Evolutionary conservation across 2,797 vertebrate species (phyloP).

Genomic region (Poeciliopsis gracilis): DNA sequence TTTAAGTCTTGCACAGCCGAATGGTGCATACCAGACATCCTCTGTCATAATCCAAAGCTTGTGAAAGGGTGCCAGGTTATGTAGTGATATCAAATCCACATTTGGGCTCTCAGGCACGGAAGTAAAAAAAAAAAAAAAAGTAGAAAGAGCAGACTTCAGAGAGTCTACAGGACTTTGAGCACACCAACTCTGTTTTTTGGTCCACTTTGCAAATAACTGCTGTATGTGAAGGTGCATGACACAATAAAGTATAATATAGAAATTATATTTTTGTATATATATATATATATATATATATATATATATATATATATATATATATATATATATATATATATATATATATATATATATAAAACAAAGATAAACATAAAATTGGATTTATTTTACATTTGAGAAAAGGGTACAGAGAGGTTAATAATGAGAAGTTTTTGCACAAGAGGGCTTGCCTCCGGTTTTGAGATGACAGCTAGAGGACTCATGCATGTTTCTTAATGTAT

Average conservation of each 20-base stretch:
- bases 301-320: no score
- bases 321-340: neutral
- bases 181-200: neutral
- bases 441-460: neutral
- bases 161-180: neutral
- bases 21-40: slow-evolving; percentile 68
- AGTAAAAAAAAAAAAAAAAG: slow-evolving; percentile 29
- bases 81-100: slow-evolving; percentile 53
- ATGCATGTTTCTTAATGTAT: neutral
- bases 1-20: slow-evolving; percentile 44
- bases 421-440: neutral
- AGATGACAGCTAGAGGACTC: neutral
- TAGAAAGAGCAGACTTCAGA: neutral
- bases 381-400: neutral
- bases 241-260: neutral
- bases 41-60: slow-evolving; percentile 61
- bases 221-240: neutral
- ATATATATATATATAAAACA: no score
- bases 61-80: slow-evolving; percentile 56
- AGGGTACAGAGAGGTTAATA: neutral
- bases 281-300: neutral
- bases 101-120: slow-evolving; percentile 41
- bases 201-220: neutral
- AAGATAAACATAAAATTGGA: neutral
- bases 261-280: neutral